Conservation (phyloP, 1,140 invertebrate genomes). For the Drosophila chauvacae region DNA sequence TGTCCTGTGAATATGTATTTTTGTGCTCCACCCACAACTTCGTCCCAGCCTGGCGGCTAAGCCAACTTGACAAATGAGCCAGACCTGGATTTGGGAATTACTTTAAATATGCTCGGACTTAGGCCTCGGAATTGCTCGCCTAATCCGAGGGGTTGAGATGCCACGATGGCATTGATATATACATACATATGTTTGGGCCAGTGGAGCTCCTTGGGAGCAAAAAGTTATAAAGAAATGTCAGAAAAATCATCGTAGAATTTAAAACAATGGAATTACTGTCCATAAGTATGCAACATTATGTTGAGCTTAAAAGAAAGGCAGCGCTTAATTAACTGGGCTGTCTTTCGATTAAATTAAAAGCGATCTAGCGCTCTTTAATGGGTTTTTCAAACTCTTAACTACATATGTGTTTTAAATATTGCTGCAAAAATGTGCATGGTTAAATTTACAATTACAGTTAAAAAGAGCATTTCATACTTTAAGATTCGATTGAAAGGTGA, state of each 20-base stretch:
- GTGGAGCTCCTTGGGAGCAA: not conserved
- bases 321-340: not conserved
- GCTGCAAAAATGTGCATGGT: too few species aligned
- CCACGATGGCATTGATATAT: not conserved
- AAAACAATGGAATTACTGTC: not conserved
- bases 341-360: not conserved
- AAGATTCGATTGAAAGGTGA: not conserved
- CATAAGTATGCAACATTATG: not conserved
- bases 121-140: conserved; percentile 10
- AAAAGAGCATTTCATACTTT: not conserved
- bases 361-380: not conserved
- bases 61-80: conserved; percentile 43
- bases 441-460: not conserved
- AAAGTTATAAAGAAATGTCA: not conserved
- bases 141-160: not conserved
- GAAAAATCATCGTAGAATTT: not conserved
- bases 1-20: not conserved
- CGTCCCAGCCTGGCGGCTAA: conserved; percentile 23
- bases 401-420: too few species aligned
- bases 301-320: not conserved
- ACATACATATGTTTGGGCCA: not conserved
- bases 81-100: conserved; percentile 27
- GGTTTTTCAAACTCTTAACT: not conserved
- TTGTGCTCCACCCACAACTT: conserved; percentile 1
- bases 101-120: conserved; percentile 22